phyloP scores from a whole-genome alignment of 2,888 invertebrate species.

The Nipponacmea schrenckii region DNA sequence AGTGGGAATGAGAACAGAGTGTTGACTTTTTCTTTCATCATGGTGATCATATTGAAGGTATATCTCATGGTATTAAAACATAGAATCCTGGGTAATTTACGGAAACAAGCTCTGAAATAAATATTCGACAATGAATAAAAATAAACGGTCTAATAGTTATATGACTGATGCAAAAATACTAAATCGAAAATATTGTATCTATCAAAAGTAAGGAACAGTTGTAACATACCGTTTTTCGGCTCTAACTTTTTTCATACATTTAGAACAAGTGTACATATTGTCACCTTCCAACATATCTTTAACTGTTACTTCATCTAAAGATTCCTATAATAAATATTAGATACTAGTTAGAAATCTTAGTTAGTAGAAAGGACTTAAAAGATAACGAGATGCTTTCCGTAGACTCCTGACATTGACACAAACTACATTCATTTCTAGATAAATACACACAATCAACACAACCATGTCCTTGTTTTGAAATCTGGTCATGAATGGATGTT shows the following conservation, averaged over 20 bases:
- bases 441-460: too few species aligned
- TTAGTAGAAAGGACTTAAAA: too few species aligned
- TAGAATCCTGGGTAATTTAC: slow-evolving; percentile 89
- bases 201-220: too few species aligned
- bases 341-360: too few species aligned
- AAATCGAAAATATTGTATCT: too few species aligned
- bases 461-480: too few species aligned
- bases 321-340: slow-evolving; percentile 72
- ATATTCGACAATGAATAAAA: neutral
- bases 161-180: too few species aligned
- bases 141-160: too few species aligned
- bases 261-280: slow-evolving; percentile 97
- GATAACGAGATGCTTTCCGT: too few species aligned
- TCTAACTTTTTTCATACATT: slow-evolving; percentile 92
- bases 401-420: too few species aligned
- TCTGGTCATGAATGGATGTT: too few species aligned
- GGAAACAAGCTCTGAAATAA: slow-evolving; percentile 84
- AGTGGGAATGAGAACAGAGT: slow-evolving; percentile 96
- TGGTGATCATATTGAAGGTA: slow-evolving; percentile 96
- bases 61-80: slow-evolving; percentile 98
- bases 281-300: slow-evolving; percentile 96
- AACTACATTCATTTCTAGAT: too few species aligned
- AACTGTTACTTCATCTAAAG: slow-evolving; percentile 94
- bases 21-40: slow-evolving; percentile 96
- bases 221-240: slow-evolving; percentile 83